phyloP scores from a whole-genome alignment of 2,113 vertebrate genomes.

The Gambusia holbrooki region DNA sequence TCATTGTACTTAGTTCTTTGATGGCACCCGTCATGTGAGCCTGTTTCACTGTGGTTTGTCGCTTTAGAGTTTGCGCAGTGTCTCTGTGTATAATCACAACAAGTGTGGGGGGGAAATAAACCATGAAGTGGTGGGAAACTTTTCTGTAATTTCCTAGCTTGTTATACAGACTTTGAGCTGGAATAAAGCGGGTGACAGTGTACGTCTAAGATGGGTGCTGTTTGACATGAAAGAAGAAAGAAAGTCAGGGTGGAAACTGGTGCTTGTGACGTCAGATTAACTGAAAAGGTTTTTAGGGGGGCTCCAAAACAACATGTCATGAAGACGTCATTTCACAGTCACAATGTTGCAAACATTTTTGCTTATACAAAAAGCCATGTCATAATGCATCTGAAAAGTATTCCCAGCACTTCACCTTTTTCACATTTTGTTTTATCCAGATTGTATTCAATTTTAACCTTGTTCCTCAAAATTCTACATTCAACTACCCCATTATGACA shows the following conservation, averaged over 20 bases:
- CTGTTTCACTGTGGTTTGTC: conserved; percentile 54
- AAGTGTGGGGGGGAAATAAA: conserved; percentile 24
- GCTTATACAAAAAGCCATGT: not conserved
- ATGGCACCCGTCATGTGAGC: conserved; percentile 61
- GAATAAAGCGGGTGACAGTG: conserved; percentile 5
- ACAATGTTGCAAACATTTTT: not conserved
- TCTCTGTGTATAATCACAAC: conserved; percentile 29
- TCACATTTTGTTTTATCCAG: too few species aligned
- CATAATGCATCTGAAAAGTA: too few species aligned
- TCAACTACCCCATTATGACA: too few species aligned
- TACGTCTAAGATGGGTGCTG: conserved; percentile 4
- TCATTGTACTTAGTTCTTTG: conserved; percentile 61
- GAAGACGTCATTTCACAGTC: not conserved
- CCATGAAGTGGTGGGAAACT: conserved; percentile 47
- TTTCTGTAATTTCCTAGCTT: conserved; percentile 58
- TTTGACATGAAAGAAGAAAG: not conserved
- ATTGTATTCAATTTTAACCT: too few species aligned
- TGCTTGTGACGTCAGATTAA: conserved; percentile 17
- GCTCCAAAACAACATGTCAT: not conserved
- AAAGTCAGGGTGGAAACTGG: conserved; percentile 22
- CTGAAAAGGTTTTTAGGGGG: not conserved
- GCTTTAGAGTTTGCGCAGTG: conserved; percentile 16
- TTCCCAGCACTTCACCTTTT: too few species aligned
- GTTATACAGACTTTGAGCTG: conserved; percentile 28
- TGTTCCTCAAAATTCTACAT: too few species aligned